Conservation (phyloP, 2,797 vertebrate species). For the Danio choprae region DNA sequence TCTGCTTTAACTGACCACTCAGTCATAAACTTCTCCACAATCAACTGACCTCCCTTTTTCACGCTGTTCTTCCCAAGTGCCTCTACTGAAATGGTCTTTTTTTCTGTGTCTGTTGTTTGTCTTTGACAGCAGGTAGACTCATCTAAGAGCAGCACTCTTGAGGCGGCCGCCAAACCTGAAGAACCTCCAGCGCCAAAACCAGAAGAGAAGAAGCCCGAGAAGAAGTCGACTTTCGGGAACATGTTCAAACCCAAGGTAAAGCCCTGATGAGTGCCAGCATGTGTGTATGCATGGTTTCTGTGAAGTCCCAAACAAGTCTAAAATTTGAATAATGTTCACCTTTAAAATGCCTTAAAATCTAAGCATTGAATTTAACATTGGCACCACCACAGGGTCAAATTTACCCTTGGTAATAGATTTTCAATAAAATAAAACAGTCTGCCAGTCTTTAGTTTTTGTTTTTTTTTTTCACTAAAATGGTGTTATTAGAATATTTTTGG, state of each 20-base stretch:
- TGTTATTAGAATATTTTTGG: no score
- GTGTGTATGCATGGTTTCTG: no score
- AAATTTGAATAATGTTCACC: no score
- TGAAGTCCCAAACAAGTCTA: no score
- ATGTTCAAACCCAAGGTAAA: constrained; percentile 93
- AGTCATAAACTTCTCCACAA: not conserved
- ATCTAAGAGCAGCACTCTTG: constrained; percentile 77
- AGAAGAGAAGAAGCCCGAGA: constrained; percentile 79
- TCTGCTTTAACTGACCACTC: not conserved
- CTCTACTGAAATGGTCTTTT: constrained; percentile 12
- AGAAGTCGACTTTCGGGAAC: constrained; percentile 77
- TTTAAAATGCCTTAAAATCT: no score
- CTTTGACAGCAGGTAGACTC: constrained; percentile 73
- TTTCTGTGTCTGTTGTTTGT: not conserved
- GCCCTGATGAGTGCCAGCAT: not conserved
- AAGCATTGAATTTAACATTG: no score
- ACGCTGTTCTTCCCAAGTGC: constrained; percentile 48
- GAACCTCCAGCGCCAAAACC: constrained; percentile 66
- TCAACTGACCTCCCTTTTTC: not conserved
- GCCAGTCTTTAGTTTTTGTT: no score
- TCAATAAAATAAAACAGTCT: no score
- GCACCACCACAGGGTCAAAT: no score
- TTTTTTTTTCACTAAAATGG: no score
- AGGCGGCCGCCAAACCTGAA: constrained; percentile 74
- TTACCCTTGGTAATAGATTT: no score